Conservation (phyloP, 1,140 invertebrate species). For the Pteromalus puparum region DNA sequence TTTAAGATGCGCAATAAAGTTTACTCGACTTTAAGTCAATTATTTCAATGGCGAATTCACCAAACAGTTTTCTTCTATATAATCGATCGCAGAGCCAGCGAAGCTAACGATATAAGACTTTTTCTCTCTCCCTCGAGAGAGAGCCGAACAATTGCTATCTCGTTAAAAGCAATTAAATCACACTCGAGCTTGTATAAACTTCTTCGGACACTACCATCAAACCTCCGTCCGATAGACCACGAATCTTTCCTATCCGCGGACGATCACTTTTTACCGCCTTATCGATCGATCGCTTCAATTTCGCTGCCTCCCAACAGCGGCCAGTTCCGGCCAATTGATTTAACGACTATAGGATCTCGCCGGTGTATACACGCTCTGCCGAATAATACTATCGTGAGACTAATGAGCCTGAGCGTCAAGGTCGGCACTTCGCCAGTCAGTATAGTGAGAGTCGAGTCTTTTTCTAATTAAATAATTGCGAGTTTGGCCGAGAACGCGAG, state of each 20-base stretch:
- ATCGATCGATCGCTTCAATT: slow-evolving; percentile 9
- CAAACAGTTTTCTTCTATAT: too few species aligned
- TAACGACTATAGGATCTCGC: neutral
- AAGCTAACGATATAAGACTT: neutral
- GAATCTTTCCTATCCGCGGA: neutral
- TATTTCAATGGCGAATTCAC: too few species aligned
- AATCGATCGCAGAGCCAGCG: too few species aligned
- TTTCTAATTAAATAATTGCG: slow-evolving; percentile 22
- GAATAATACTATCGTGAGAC: slow-evolving; percentile 1
- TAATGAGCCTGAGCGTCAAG: neutral
- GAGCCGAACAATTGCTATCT: neutral
- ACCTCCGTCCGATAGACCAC: neutral
- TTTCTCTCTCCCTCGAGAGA: neutral
- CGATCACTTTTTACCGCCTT: slow-evolving; percentile 12
- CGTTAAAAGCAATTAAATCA: neutral
- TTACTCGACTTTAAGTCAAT: too few species aligned
- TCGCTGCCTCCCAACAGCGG: neutral
- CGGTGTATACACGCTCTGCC: neutral
- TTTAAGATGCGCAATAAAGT: too few species aligned
- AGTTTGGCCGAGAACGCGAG: neutral
- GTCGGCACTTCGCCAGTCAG: neutral
- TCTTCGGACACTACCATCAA: neutral
- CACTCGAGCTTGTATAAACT: neutral
- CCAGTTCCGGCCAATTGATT: slow-evolving; percentile 24
- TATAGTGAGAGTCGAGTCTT: slow-evolving; percentile 3